Percentiles rank a stretch among this genome's conserved stretches.
phyloP scores from a whole-genome alignment of 2,797 vertebrate species.

The Acipenser ruthenus region DNA sequence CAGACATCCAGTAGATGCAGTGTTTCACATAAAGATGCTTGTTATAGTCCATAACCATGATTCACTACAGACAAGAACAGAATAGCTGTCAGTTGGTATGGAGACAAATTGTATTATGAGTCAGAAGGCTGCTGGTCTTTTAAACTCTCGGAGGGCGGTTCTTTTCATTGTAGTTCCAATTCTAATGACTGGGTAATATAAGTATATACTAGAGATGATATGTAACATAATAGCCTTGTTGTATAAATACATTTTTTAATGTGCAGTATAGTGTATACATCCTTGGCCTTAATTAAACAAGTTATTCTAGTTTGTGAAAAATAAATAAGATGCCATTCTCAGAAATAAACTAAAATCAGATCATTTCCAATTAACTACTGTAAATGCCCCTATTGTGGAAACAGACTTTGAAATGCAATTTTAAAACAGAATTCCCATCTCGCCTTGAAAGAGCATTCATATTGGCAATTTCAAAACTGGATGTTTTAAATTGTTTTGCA shows the following conservation, averaged over 20 bases:
- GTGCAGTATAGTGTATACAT: background rate
- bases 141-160: slow-evolving; percentile 6
- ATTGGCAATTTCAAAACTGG: too few species aligned
- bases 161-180: background rate
- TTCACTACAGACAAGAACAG: slow-evolving; percentile 13
- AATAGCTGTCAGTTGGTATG: slow-evolving; percentile 11
- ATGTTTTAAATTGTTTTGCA: too few species aligned
- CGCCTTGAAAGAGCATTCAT: too few species aligned
- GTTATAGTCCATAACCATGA: slow-evolving; percentile 26
- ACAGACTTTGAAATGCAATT: too few species aligned
- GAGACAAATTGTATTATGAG: slow-evolving; percentile 12
- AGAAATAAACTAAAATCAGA: slow-evolving; percentile 13
- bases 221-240: slow-evolving; percentile 3
- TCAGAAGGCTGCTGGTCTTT: background rate
- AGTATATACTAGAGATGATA: slow-evolving; percentile 23
- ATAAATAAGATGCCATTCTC: slow-evolving; percentile 14
- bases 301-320: slow-evolving; percentile 2
- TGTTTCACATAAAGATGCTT: slow-evolving; percentile 16
- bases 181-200: background rate
- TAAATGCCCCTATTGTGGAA: background rate
- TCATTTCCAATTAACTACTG: slow-evolving; percentile 13
- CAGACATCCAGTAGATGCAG: slow-evolving; percentile 7
- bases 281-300: background rate
- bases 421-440: too few species aligned
- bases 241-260: background rate